These are phyloP conservation scores for Diadegma fenestrale DNA, from an alignment of 2,888 invertebrate genomes.

Conservation along the genomic window DNA sequence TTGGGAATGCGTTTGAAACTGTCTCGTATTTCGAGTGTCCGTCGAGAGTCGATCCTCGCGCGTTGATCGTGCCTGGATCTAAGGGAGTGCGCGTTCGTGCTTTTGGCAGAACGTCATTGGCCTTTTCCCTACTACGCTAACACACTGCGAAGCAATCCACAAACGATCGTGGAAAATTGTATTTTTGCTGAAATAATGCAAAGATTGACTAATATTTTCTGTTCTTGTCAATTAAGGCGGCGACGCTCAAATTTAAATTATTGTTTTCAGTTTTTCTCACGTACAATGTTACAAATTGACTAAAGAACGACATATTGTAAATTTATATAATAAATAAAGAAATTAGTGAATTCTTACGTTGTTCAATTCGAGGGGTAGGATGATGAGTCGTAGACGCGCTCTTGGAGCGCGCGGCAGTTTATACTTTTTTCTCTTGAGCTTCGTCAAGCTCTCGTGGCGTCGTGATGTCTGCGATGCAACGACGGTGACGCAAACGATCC, in stretches of 20 bases:
- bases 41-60: background rate
- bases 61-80: background rate
- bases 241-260: no score
- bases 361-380: slow-evolving; percentile 70
- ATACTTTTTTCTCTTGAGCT: slow-evolving; percentile 56
- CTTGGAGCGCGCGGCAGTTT: slow-evolving; percentile 68
- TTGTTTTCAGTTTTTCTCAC: no score
- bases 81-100: no score
- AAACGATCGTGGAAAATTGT: background rate
- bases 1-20: background rate
- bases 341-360: slow-evolving; percentile 68
- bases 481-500: slow-evolving; percentile 44
- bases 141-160: background rate
- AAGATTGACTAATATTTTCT: background rate
- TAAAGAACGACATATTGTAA: no score
- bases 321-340: no score
- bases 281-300: no score
- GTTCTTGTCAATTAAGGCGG: no score
- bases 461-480: slow-evolving; percentile 27
- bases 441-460: slow-evolving; percentile 41
- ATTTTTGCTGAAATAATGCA: background rate
- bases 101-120: background rate
- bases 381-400: slow-evolving; percentile 68
- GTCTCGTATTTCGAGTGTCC: background rate
- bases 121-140: no score